These are phyloP conservation scores for Falcaria lacertinaria DNA, from an alignment of 2,888 invertebrate species.

Conservation along the genomic window DNA sequence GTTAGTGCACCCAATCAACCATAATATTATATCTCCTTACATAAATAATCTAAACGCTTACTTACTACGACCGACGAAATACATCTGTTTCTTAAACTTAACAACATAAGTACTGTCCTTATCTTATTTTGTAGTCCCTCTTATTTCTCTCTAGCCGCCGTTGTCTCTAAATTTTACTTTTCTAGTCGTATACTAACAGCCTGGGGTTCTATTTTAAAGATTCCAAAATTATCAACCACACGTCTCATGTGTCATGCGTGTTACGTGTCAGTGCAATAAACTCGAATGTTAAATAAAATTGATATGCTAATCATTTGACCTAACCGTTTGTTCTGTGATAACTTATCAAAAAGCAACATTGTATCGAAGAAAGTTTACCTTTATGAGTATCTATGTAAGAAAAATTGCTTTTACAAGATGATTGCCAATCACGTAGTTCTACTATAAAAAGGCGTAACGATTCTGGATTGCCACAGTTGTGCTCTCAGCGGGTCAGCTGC, in stretches of 20 bases:
- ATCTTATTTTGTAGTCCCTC: no score
- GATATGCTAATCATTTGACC: not conserved
- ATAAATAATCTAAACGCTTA: no score
- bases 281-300: not conserved
- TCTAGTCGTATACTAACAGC: no score
- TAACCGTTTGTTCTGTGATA: not conserved
- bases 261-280: not conserved
- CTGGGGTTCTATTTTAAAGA: no score
- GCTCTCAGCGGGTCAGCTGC: conserved; percentile 42
- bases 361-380: conserved; percentile 12
- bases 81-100: no score
- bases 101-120: no score
- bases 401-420: no score
- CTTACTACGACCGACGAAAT: no score
- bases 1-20: not conserved
- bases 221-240: no score
- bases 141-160: no score
- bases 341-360: conserved; percentile 7
- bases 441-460: conserved; percentile 39
- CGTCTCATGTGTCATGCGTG: no score
- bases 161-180: no score
- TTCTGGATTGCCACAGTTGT: conserved; percentile 43
- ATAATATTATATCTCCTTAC: not conserved
- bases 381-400: conserved; percentile 12
- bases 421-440: conserved; percentile 6